These are phyloP conservation scores for Nemurella pictetii DNA, from an alignment of 2,888 invertebrate genomes.

Conservation along the genomic window DNA sequence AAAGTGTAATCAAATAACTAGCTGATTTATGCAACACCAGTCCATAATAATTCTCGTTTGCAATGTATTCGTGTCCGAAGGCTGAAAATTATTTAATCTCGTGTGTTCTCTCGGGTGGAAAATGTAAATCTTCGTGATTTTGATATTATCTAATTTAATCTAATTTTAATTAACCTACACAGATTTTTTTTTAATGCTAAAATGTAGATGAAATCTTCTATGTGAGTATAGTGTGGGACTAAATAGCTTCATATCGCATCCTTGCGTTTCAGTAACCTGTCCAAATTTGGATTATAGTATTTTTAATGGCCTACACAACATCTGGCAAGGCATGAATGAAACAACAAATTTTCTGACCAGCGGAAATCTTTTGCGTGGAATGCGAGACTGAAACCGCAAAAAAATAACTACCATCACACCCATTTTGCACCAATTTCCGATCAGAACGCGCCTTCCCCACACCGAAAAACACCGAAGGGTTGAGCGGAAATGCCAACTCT, in stretches of 20 bases:
- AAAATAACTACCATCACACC: neutral
- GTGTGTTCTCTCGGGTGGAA: neutral
- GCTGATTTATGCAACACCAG: neutral
- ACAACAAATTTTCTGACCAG: constrained; percentile 10
- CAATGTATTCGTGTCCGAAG: neutral
- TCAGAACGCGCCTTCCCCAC: neutral
- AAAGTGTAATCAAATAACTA: neutral
- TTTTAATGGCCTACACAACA: neutral
- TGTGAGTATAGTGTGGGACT: no score
- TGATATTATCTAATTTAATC: neutral
- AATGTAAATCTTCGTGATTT: neutral
- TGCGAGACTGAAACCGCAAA: neutral
- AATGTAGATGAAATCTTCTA: neutral
- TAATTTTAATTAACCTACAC: neutral
- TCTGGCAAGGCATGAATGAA: neutral
- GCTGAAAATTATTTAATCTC: neutral
- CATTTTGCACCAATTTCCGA: neutral
- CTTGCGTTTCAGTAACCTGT: neutral
- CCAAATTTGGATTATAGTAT: neutral
- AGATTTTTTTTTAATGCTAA: neutral
- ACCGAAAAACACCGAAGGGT: neutral
- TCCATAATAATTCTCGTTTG: neutral
- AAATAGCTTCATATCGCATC: neutral
- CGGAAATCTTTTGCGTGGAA: neutral
- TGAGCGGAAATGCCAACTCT: constrained; percentile 1